phyloP scores from a whole-genome alignment of 2,888 invertebrate genomes.

The Tipula unca region DNA sequence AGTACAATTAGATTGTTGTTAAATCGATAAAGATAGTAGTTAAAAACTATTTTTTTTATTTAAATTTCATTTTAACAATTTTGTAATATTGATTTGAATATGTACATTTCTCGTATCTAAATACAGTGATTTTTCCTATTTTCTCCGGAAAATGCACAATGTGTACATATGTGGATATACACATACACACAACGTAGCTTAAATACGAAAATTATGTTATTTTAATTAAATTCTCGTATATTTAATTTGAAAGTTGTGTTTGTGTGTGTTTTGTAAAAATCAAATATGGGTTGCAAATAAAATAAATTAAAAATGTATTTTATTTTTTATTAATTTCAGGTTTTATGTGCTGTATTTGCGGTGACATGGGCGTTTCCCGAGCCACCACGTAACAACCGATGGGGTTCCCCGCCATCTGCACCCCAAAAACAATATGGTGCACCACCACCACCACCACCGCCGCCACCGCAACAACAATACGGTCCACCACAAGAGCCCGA shows the following conservation, averaged over 20 bases:
- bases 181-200: no score
- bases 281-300: background rate
- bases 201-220: background rate
- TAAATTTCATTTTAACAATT: background rate
- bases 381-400: constrained; percentile 32
- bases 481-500: constrained; percentile 26
- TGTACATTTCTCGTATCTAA: background rate
- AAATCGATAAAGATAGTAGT: background rate
- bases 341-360: constrained; percentile 38
- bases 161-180: background rate
- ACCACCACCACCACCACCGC: constrained; percentile 31
- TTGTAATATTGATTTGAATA: background rate
- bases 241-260: background rate
- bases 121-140: background rate
- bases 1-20: background rate
- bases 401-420: constrained; percentile 27
- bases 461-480: constrained; percentile 24
- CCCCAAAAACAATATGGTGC: constrained; percentile 29
- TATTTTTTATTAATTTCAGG: constrained; percentile 28
- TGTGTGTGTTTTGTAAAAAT: background rate
- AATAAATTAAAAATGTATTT: background rate
- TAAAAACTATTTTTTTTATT: background rate
- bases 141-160: background rate
- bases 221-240: background rate
- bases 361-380: constrained; percentile 42